Evolutionary conservation across 2,113 vertebrate species (phyloP).

Genomic region (Cathartes aura): DNA sequence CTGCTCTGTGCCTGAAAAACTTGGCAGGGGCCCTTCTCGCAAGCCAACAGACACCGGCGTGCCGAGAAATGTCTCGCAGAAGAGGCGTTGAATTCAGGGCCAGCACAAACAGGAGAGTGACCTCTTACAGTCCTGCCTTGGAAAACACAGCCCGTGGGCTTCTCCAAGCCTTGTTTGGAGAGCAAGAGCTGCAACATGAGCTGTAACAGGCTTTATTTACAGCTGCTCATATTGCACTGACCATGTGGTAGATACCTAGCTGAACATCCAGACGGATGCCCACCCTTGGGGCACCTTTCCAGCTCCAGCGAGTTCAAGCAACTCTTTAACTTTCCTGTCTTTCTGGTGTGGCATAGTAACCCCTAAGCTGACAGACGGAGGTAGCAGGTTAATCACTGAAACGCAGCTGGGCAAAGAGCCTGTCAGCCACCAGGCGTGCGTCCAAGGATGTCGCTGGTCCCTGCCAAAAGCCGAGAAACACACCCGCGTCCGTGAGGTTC

Average conservation of each 20-base stretch:
- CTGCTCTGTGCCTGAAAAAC: neutral
- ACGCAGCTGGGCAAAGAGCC: neutral
- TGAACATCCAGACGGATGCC: neutral
- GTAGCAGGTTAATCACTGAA: neutral
- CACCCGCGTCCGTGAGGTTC: rapidly evolving
- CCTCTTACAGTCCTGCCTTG: neutral
- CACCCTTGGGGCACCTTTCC: neutral
- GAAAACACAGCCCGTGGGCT: neutral
- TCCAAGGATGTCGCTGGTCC: neutral
- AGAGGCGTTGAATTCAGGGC: neutral
- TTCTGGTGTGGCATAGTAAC: neutral
- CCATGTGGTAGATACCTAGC: neutral
- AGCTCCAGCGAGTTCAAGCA: neutral
- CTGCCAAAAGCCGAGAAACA: neutral
- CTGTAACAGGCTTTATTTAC: neutral
- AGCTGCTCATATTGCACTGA: rapidly evolving
- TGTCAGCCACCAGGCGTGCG: neutral
- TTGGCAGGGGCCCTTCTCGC: neutral
- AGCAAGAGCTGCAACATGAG: neutral
- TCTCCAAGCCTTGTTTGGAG: neutral
- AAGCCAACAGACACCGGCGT: neutral
- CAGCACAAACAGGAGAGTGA: neutral
- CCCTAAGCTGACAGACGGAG: neutral
- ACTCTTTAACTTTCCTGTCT: neutral
- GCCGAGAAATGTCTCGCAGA: neutral